phyloP scores from a whole-genome alignment of 2,888 invertebrate species.

The Notocelia uddmanniana region DNA sequence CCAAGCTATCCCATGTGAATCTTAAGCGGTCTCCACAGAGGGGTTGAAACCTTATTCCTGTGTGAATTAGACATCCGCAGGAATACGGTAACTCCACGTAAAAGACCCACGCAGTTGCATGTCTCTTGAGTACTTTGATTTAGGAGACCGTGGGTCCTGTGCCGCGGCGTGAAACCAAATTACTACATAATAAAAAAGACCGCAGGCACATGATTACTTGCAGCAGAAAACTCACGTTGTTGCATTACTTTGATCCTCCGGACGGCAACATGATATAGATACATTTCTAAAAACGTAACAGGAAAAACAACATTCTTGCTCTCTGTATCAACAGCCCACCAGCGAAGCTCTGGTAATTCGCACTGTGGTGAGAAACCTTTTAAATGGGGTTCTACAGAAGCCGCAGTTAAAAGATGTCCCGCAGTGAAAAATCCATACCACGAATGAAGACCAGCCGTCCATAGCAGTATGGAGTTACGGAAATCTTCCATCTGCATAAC shows the following conservation, averaged over 20 bases:
- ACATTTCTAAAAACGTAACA: background rate
- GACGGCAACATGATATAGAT: background rate
- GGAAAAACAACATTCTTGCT: background rate
- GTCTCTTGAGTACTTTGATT: background rate
- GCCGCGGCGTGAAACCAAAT: background rate
- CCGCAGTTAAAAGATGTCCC: conserved; percentile 9
- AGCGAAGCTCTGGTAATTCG: background rate
- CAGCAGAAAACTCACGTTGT: no score
- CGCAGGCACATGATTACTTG: no score
- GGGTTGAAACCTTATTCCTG: conserved; percentile 3
- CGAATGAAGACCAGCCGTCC: background rate
- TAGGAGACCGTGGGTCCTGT: background rate
- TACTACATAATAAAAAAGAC: no score
- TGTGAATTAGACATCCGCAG: background rate
- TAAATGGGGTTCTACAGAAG: background rate
- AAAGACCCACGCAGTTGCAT: background rate
- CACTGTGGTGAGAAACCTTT: background rate
- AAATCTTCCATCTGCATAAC: no score
- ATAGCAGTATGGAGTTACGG: no score
- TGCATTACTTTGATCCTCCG: no score
- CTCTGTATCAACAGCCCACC: background rate
- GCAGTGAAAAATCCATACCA: background rate
- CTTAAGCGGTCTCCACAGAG: background rate
- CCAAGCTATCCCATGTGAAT: background rate
- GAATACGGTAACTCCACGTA: background rate